Conservation (phyloP, 2,797 vertebrate genomes). For the Coranthus polyacanthus region DNA sequence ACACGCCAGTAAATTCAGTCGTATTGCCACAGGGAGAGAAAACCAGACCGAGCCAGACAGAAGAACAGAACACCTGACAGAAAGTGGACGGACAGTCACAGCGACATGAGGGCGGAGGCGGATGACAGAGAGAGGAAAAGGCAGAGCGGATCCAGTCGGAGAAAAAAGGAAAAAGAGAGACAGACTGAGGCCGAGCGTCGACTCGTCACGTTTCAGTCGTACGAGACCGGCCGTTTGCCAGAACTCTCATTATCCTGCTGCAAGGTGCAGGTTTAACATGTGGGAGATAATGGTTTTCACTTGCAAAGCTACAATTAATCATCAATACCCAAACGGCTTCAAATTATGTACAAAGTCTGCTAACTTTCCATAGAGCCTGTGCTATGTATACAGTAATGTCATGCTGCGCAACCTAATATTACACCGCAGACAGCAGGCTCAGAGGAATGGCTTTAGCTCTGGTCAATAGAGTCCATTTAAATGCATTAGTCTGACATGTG, state of each 20-base stretch:
- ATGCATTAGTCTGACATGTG: slow-evolving; percentile 17
- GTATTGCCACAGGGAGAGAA: no score
- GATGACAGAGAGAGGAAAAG: slow-evolving; percentile 3
- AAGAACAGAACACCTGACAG: slow-evolving; percentile 17
- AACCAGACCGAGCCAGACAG: slow-evolving; percentile 11
- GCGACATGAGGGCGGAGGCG: not conserved
- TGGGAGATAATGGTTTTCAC: not conserved
- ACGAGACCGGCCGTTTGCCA: slow-evolving; percentile 6
- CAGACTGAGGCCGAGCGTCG: not conserved
- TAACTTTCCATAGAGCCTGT: no score
- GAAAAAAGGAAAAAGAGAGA: not conserved
- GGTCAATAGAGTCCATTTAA: slow-evolving; percentile 24
- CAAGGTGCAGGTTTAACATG: not conserved
- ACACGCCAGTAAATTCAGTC: no score
- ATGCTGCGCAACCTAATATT: not conserved
- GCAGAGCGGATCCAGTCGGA: not conserved
- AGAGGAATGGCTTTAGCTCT: slow-evolving; percentile 3
- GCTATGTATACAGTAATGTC: no score
- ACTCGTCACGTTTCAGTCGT: slow-evolving; percentile 2
- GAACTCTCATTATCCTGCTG: not conserved
- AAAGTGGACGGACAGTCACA: not conserved
- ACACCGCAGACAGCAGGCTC: not conserved
- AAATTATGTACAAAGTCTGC: not conserved
- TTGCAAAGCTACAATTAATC: slow-evolving; percentile 4
- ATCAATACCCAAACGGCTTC: not conserved